Base-by-base conservation (phyloP, 2,797 vertebrate species). In the Tarsius wallacei region DNA sequence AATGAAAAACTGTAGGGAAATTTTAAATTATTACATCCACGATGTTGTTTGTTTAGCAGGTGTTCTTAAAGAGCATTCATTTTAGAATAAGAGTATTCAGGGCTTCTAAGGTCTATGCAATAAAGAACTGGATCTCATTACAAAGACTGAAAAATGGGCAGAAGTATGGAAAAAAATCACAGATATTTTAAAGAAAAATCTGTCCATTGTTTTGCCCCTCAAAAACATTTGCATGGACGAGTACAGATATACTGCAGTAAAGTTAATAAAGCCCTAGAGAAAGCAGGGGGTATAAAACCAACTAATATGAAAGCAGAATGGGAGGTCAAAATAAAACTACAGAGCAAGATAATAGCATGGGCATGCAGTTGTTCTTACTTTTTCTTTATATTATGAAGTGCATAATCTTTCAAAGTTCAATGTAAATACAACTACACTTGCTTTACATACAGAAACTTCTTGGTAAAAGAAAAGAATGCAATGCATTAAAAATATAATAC, bases 91-190 rank as follows among this genome's bases (percentile, higher is more conserved):
- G 49, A 28, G 21, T 28, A 24, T 78, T 86, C 86, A 81, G 66
- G 9, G 22, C 15, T 81, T 55, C 33, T 64, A 87, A 49, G 24
- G 21, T 70, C 28, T 87, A 49, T 42, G 9, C 80, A 87, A 66
- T 64, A 53, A 87, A 91, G 87, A 81, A 33, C 9, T 70, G 7
- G 42, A 22, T 89, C 91, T 89, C 31, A 1, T 66, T 80, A 77
- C 42, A 89, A 89, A 86, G 33, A 89, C 5, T 77, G 70, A 91
- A 94, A 90, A 51, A 51, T 66, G 26, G 59, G 26, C 82, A 96
- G 78, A 91, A 31, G n/a, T 91, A n/a, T 49, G 57, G 31, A 89
- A 68, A 71, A 88, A 88, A 74, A 24, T 36, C 11, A 71, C 5
- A 90, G 28, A 61, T 77, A 49, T 53, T 80, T 14, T 49, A 17